These are phyloP conservation scores for Percopsis transmontana DNA, from an alignment of 2,113 vertebrate genomes.

Conservation along the genomic window DNA sequence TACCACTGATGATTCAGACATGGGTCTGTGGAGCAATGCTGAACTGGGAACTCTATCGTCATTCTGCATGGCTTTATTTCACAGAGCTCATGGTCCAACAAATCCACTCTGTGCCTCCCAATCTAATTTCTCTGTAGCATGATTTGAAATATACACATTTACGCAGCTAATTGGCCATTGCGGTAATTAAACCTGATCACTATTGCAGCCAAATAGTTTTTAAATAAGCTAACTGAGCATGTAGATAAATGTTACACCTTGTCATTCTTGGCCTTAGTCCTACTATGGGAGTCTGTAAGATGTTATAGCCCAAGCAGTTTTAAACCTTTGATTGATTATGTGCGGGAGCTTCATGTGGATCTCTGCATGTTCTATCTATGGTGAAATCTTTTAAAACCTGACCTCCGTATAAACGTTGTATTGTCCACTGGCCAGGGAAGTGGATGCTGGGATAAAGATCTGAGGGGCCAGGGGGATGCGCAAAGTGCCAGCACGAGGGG, in stretches of 20 bases:
- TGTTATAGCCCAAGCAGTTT: conserved; percentile 23
- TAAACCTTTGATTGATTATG: conserved; percentile 53
- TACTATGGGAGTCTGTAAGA: conserved; percentile 6
- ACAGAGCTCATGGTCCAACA: conserved; percentile 23
- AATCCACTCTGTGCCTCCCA: conserved; percentile 40
- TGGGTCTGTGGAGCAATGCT: conserved; percentile 49
- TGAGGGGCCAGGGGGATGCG: conserved; percentile 63
- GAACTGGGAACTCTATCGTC: conserved; percentile 45
- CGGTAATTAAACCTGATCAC: conserved; percentile 37
- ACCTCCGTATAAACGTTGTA: conserved; percentile 58
- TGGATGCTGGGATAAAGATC: conserved; percentile 72
- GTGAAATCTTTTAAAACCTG: conserved; percentile 50
- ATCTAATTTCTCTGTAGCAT: conserved; percentile 43
- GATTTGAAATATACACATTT: conserved; percentile 36
- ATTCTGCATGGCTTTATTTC: conserved; percentile 47
- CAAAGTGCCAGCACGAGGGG: conserved; percentile 70
- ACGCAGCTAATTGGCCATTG: conserved; percentile 37
- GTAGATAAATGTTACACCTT: conserved; percentile 23
- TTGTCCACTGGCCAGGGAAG: conserved; percentile 53
- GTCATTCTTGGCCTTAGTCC: conserved; percentile 10
- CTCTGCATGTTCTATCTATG: conserved; percentile 43
- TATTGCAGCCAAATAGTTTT: conserved; percentile 28
- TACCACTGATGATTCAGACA: conserved; percentile 60
- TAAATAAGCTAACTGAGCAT: conserved; percentile 29
- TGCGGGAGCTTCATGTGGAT: conserved; percentile 28